Evolutionary conservation across 1,140 invertebrate genomes (phyloP), one percentile per base, ranked within the genome.

Genomic region (Hypsibius dujardini): DNA sequence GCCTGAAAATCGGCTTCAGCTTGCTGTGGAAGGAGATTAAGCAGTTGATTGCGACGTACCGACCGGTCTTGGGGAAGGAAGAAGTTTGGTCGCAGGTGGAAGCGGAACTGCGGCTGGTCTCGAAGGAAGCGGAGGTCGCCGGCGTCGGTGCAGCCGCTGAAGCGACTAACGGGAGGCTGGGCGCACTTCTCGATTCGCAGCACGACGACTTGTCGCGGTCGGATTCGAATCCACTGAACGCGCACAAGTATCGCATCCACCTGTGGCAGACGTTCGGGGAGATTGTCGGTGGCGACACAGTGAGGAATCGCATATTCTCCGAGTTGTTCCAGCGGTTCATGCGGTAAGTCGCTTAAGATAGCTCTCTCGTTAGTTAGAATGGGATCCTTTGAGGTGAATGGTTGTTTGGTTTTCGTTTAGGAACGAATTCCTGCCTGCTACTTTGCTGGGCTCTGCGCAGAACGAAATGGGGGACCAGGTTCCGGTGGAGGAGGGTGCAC

Each of bases 1-100:
- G 86, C 72, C 79, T 95, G 1, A 91, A 88, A 77, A 80, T 88
- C 1, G 95, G 95, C 77, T 94, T 95, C 74, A 88, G 88, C 75
- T 79, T 91, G 42, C 76, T 96, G 0, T 95, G 92, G 92, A 86
- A 88, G 67, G 88, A 90, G n/a, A 80, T 88, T 0, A 80, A 82
- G 2, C 84, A 87, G 75, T 82, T 90, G 40, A 85, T 95, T 70
- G 80, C 85, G 1, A 83, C n/a, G n/a, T n/a, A 7, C 50, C 50
- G 7, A 56, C 50, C 50, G 50, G 50, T 7, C 50, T 56, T n/a
- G n/a, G 7, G 7, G 7, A 7, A 7, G 7, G 7, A 56, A 56
- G 50, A 7, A 7, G 50, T 56, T 56, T 56, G 50, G 50, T n/a
- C 50, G 50, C 7, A 7, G 50, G 7, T 56, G 50, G 50, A 56